Evolutionary conservation across 2,113 vertebrate species (phyloP).

Genomic region (Tenrec ecaudatus): DNA sequence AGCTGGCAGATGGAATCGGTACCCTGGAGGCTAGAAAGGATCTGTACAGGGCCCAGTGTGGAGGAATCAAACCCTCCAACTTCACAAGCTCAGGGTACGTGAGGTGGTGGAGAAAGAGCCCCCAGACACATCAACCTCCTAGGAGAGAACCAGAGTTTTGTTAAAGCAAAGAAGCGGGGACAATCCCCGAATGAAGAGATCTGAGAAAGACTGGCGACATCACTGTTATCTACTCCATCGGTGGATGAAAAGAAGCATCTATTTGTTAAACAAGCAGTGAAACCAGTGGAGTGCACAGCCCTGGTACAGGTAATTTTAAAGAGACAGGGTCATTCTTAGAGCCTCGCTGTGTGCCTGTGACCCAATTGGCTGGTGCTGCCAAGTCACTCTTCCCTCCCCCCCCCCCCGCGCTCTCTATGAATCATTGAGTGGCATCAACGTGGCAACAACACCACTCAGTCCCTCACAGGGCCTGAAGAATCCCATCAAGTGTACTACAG

Average conservation of each 20-base stretch:
- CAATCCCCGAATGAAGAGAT: constrained; percentile 13
- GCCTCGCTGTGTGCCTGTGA: not conserved
- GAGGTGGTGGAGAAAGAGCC: not conserved
- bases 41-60: not conserved
- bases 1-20: not conserved
- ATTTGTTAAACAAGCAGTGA: constrained; percentile 36
- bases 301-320: constrained; percentile 25
- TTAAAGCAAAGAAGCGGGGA: not conserved
- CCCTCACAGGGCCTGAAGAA: not conserved
- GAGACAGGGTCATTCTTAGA: not conserved
- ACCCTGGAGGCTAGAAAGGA: not conserved
- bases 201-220: not conserved
- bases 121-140: not conserved
- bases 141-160: not conserved
- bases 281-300: not conserved
- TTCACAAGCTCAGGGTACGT: not conserved
- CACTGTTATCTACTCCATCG: not conserved
- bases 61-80: not conserved
- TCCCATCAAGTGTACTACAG: not conserved
- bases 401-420: not conserved
- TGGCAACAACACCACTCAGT: not conserved
- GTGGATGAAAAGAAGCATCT: not conserved
- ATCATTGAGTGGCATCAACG: not conserved
- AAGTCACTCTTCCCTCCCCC: not conserved
- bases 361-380: not conserved